A percentile compares a stretch with the other conserved stretches of the same genome.
Evolutionary conservation across 2,113 vertebrate species (phyloP).

Genomic region (Jaculus jaculus): DNA sequence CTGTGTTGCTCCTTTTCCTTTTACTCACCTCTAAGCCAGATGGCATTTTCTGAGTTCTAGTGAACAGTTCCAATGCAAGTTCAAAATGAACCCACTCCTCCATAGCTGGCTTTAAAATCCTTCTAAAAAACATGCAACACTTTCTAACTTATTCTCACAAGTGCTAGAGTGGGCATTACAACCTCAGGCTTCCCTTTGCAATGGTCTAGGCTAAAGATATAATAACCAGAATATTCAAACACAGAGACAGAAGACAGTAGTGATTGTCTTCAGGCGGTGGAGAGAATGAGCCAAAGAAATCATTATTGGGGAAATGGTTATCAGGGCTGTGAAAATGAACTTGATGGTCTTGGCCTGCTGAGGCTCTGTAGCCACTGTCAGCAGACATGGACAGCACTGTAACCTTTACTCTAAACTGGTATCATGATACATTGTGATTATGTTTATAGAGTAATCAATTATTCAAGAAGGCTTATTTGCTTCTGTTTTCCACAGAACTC

Average conservation of each 20-base stretch:
- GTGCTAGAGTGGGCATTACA: slow-evolving; percentile 48
- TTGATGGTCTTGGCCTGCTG: not conserved
- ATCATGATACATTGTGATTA: not conserved
- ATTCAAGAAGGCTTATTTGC: slow-evolving; percentile 59
- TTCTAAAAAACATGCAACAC: not conserved
- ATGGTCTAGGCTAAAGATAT: slow-evolving; percentile 30
- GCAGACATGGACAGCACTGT: not conserved
- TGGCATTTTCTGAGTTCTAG: slow-evolving; percentile 59
- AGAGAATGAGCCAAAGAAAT: not conserved
- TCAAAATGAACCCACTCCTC: slow-evolving; percentile 6
- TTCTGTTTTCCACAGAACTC: not conserved
- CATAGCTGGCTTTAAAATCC: slow-evolving; percentile 61
- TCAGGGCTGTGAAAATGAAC: not conserved
- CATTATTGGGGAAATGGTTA: not conserved
- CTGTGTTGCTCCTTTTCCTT: slow-evolving; percentile 67
- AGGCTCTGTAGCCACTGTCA: not conserved
- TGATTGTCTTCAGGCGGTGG: slow-evolving; percentile 23
- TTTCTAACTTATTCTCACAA: slow-evolving; percentile 13
- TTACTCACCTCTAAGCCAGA: slow-evolving; percentile 64
- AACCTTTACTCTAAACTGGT: not conserved
- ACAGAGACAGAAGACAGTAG: slow-evolving; percentile 4
- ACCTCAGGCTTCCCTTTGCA: slow-evolving; percentile 47
- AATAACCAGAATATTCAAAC: not conserved
- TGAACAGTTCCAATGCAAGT: slow-evolving; percentile 70
- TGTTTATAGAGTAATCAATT: slow-evolving; percentile 48